A percentile compares a stretch with the other conserved stretches of the same genome.
Conservation (phyloP, 2,888 invertebrate species). For the Dolomedes plantarius region DNA sequence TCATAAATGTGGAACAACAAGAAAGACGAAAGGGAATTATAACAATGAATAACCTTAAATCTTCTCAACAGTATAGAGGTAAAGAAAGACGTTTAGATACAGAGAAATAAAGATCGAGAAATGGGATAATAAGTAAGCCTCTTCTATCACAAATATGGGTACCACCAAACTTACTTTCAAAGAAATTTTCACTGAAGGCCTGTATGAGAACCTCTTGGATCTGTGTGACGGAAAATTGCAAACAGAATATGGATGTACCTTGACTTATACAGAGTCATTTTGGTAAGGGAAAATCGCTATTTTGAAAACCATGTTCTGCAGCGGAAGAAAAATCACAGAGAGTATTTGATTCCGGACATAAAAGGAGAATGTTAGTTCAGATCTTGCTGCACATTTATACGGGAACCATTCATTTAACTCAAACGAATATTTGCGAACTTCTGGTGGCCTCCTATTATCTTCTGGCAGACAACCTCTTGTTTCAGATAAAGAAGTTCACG, state of each 20-base stretch:
- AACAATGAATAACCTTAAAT: no score
- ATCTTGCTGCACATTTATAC: slow-evolving; percentile 29
- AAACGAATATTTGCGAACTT: slow-evolving; percentile 5
- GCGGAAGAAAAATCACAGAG: neutral
- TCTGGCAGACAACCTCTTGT: neutral
- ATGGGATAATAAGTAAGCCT: no score
- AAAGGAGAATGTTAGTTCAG: neutral
- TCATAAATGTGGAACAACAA: no score
- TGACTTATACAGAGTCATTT: slow-evolving; percentile 13
- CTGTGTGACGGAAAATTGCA: slow-evolving; percentile 13
- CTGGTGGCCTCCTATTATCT: slow-evolving; percentile 19
- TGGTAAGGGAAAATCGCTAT: slow-evolving; percentile 15
- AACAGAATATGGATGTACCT: slow-evolving; percentile 34
- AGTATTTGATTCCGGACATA: slow-evolving; percentile 1
- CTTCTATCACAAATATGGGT: no score
- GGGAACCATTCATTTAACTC: neutral
- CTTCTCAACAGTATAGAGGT: no score
- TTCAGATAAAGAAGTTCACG: neutral
- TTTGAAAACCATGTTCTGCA: slow-evolving; percentile 21
- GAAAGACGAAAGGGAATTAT: no score
- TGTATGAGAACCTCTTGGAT: neutral
- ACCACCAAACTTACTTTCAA: no score
- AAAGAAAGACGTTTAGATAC: no score
- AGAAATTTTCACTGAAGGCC: no score
- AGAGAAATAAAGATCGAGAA: no score